These are phyloP conservation scores for Pelagia noctiluca DNA, from an alignment of 30 jellyfish, hydroid and myxozoan species.

Conservation along the genomic window DNA sequence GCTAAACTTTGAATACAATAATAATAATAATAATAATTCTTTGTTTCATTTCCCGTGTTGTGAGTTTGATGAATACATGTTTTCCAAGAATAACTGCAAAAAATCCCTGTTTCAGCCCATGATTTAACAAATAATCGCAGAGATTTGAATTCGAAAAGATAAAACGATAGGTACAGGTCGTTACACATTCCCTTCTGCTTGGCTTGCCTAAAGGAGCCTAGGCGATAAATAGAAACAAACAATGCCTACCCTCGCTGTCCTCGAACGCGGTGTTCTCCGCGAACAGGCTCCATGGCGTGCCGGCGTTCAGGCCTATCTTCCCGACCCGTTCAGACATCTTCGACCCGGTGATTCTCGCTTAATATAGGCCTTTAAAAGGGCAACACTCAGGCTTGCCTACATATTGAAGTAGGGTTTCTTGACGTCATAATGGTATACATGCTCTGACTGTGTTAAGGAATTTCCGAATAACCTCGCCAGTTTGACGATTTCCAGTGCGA, in stretches of 20 bases:
- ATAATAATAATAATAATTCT: too few relatives aligned
- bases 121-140: too few relatives aligned
- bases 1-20: too few relatives aligned
- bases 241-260: conserved; percentile 70
- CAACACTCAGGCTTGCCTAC: conserved; percentile 18
- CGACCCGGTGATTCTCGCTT: background rate
- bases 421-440: conserved; percentile 61
- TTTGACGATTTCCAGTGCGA: background rate
- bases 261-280: conserved; percentile 97
- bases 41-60: too few relatives aligned
- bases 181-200: too few relatives aligned
- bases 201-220: background rate
- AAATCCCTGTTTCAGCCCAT: too few relatives aligned
- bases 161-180: too few relatives aligned
- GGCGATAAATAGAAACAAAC: conserved; percentile 40
- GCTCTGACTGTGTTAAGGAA: conserved; percentile 13
- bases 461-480: background rate
- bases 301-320: conserved; percentile 88
- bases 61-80: too few relatives aligned
- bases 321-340: conserved; percentile 87
- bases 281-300: conserved; percentile 92
- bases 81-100: too few relatives aligned
- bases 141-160: too few relatives aligned
- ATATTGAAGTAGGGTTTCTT: conserved; percentile 49
- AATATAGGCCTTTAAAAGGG: background rate